A percentile compares a stretch with the other conserved stretches of the same genome.
phyloP scores from a whole-genome alignment of 2,113 vertebrate genomes.

The Neomonachus schauinslandi region DNA sequence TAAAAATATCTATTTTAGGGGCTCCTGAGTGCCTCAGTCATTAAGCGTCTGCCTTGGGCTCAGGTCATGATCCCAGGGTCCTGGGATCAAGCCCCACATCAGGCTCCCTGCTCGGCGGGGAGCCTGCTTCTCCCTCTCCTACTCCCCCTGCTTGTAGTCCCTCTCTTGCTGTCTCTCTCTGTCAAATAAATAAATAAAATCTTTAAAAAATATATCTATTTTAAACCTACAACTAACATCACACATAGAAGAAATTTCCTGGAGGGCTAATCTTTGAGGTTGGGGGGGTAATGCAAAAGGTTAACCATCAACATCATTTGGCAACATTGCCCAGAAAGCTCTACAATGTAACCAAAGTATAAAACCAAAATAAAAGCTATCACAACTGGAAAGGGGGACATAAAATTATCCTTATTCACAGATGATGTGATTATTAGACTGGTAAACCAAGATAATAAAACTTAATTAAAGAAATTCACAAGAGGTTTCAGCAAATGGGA shows the following conservation, averaged over 20 bases:
- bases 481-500: constrained; percentile 39
- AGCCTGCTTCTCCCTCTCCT: too few species aligned
- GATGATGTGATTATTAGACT: constrained; percentile 61
- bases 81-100: too few species aligned
- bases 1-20: neutral
- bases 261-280: neutral
- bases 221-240: neutral
- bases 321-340: neutral
- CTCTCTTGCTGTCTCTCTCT: too few species aligned
- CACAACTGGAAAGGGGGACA: neutral
- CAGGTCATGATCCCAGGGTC: too few species aligned
- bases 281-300: neutral
- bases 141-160: too few species aligned
- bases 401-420: constrained; percentile 44
- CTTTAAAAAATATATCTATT: neutral
- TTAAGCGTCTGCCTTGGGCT: too few species aligned
- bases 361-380: constrained; percentile 24
- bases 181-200: too few species aligned
- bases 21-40: too few species aligned
- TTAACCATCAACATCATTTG: neutral
- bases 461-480: constrained; percentile 71
- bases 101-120: too few species aligned
- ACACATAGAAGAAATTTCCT: neutral
- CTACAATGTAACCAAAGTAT: neutral
- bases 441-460: constrained; percentile 60